Percentiles rank a stretch among this genome's conserved stretches.
These are phyloP conservation scores for Sphaerodactylus townsendi DNA, from an alignment of 2,113 vertebrate genomes.

Conservation along the genomic window DNA sequence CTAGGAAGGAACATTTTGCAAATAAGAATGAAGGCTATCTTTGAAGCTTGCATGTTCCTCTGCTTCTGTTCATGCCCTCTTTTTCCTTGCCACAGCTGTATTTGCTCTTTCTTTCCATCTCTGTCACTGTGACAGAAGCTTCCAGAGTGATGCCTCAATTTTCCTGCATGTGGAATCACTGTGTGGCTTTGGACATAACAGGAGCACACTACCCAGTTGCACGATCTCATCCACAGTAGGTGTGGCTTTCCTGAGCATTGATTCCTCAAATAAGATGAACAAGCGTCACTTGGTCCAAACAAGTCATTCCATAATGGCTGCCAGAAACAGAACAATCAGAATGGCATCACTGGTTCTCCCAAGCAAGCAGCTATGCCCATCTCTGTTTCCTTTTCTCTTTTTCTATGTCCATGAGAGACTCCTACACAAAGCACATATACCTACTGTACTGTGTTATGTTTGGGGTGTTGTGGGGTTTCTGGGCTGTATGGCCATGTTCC, in stretches of 20 bases:
- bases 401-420: not conserved
- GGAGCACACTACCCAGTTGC: not conserved
- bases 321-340: not conserved
- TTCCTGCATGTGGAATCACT: not conserved
- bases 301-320: not conserved
- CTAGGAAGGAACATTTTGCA: not conserved
- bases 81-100: not conserved
- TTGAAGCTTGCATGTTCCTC: not conserved
- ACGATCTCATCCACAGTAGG: not conserved
- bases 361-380: not conserved
- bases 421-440: too few relatives aligned
- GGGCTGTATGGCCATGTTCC: too few relatives aligned
- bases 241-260: not conserved
- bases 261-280: not conserved
- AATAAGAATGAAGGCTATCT: not conserved
- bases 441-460: too few relatives aligned
- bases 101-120: not conserved
- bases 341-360: not conserved
- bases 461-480: too few relatives aligned
- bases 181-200: not conserved
- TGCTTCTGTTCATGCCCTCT: not conserved
- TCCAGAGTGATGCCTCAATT: not conserved
- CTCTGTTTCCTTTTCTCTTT: not conserved
- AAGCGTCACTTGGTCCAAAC: not conserved
- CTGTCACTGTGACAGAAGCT: not conserved